Evolutionary conservation across 2,797 vertebrate genomes (phyloP), one percentile per base, ranked within the genome.

Genomic region (Catostomus latipinnis): DNA sequence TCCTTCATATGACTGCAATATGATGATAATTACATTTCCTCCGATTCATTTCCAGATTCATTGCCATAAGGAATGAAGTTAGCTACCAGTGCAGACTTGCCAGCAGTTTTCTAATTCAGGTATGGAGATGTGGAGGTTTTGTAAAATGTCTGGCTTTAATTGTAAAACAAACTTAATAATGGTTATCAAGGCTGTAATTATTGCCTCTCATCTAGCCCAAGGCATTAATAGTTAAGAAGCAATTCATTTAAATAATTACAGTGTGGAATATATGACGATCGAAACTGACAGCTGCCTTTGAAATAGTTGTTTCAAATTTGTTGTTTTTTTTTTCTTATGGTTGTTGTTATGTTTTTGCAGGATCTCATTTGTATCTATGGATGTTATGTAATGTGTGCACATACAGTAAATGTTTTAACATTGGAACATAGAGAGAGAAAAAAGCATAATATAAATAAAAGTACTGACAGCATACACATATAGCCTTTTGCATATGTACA

Each of bases 21-120:
- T 77, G 54, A 74, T 5, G 54, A 67, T 83, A 71, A 90, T 90
- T 87, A 56, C 0, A 88, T 91, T 90, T 90, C 85, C 86, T 83
- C 75, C 75, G 69, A 87, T 89, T 88, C 84, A 88, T 84, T 83
- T 78, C 34, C 34, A 60, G n/a, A 22, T 61, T 14, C 66, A 73
- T 71, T 63, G 48, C 12, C 58, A 69, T 74, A 57, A 62, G 57
- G 13, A 43, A 78, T 46, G 12, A 48, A 58, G 49, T 54, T 65
- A 72, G 65, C 14, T 43, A 34, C 43, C 69, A 45, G 34, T 50
- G 8, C 22, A 48, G 62, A 57, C 10, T 76, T 49, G 46, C 69
- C 18, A 71, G 66, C 49, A 46, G 16, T 73, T 75, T 12, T 70
- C 62, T 14, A 43, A 58, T 50, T 6, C 2, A n/a, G 52, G 16